phyloP scores from a whole-genome alignment of 53 echinoderm and acorn worm species.

The Stichopus horrens region DNA sequence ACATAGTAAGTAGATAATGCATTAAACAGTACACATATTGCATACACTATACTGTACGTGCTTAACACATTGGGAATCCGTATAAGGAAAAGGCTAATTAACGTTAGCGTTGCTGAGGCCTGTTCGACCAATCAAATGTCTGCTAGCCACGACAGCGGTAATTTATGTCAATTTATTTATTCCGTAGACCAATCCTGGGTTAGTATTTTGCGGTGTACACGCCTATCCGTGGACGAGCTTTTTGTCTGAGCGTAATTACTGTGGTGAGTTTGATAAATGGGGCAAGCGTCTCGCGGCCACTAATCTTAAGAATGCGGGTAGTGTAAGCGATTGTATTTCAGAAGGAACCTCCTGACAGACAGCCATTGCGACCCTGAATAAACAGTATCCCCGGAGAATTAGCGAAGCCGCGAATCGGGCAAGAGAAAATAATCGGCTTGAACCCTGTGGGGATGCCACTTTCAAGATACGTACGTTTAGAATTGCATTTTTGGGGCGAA shows the following conservation, averaged over 20 bases:
- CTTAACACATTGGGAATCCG: conserved; percentile 44
- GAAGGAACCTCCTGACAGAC: conserved; percentile 73
- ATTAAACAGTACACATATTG: conserved; percentile 46
- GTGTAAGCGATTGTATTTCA: conserved; percentile 88
- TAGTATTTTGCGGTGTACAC: conserved; percentile 44
- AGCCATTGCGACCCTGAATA: conserved; percentile 52
- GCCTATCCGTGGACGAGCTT: conserved; percentile 56
- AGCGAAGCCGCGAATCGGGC: conserved; percentile 47
- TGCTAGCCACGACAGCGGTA: conserved; percentile 34
- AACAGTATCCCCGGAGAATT: conserved; percentile 53
- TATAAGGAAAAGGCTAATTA: conserved; percentile 56
- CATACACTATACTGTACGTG: conserved; percentile 29
- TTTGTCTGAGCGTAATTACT: conserved; percentile 50
- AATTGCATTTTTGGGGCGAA: conserved; percentile 49
- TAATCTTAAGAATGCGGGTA: conserved; percentile 98
- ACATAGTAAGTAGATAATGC: conserved; percentile 42
- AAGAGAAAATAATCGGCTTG: conserved; percentile 53
- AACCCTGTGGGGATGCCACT: conserved; percentile 43
- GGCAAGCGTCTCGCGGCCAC: conserved; percentile 86
- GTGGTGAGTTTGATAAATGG: conserved; percentile 64
- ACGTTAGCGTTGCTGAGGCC: conserved; percentile 33
- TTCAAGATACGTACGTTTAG: conserved; percentile 39
- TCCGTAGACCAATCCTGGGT: conserved; percentile 60
- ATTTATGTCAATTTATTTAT: conserved; percentile 65
- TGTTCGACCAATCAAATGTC: conserved; percentile 38